These are phyloP conservation scores for Andinoacara biseriatus DNA, from an alignment of 2,113 vertebrate species.

Conservation along the genomic window DNA sequence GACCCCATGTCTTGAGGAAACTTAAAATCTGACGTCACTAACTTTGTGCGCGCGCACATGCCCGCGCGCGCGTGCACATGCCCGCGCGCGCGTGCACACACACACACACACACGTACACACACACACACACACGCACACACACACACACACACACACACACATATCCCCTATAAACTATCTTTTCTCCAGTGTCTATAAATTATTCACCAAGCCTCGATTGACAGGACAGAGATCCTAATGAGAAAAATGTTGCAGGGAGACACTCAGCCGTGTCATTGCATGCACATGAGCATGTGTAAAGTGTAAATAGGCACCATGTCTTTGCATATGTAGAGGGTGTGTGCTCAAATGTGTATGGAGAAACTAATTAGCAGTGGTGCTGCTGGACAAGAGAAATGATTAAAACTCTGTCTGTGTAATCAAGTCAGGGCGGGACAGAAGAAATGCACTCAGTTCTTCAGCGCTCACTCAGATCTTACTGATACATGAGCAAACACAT, in stretches of 20 bases:
- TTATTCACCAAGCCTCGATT: conserved; percentile 67
- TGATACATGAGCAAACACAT: conserved; percentile 9
- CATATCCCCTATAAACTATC: conserved; percentile 37
- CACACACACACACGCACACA: too few relatives aligned
- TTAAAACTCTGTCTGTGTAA: conserved; percentile 46
- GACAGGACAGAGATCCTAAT: conserved; percentile 63
- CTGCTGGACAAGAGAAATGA: conserved; percentile 53
- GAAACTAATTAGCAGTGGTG: conserved; percentile 54
- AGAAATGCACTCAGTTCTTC: conserved; percentile 25
- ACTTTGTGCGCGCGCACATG: conserved; percentile 29
- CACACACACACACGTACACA: too few relatives aligned
- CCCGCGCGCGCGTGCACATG: too few relatives aligned
- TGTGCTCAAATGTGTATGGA: conserved; percentile 3
- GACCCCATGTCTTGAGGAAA: conserved; percentile 40
- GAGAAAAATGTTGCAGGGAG: conserved; percentile 63
- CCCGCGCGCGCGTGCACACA: too few relatives aligned
- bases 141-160: background rate
- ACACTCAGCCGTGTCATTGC: conserved; percentile 43
- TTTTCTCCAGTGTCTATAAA: conserved; percentile 59
- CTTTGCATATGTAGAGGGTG: conserved; percentile 36
- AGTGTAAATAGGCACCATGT: conserved; percentile 52
- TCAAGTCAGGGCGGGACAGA: conserved; percentile 46
- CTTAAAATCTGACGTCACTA: conserved; percentile 65
- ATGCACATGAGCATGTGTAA: conserved; percentile 29
- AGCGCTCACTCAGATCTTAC: background rate